Percentiles rank a stretch among this genome's conserved stretches.
These are phyloP conservation scores for Magallana ariakensis DNA, from an alignment of 1,140 invertebrate species.

Conservation along the genomic window DNA sequence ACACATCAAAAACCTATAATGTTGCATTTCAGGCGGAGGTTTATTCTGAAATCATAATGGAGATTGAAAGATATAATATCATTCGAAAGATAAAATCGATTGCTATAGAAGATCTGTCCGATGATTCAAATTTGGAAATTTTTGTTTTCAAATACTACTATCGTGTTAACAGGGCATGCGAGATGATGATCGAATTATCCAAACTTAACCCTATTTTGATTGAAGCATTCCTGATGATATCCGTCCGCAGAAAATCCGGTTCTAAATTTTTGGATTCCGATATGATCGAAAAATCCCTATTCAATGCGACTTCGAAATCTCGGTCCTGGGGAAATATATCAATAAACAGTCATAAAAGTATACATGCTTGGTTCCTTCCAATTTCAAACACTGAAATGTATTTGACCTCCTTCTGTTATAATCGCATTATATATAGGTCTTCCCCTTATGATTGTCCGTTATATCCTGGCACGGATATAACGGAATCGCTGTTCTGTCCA, in stretches of 20 bases:
- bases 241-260: background rate
- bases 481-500: background rate
- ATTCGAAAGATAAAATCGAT: background rate
- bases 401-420: background rate
- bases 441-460: background rate
- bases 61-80: background rate
- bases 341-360: background rate
- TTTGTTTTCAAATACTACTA: background rate
- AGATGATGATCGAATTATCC: background rate
- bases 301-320: background rate
- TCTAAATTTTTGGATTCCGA: background rate
- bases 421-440: background rate
- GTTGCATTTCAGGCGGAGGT: background rate
- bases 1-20: background rate
- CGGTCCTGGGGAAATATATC: background rate
- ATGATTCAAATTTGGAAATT: background rate
- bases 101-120: background rate
- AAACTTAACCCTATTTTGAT: background rate
- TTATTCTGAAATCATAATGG: background rate
- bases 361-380: slow-evolving; percentile 9
- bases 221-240: background rate
- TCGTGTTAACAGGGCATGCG: background rate
- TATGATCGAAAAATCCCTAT: background rate
- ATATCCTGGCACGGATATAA: background rate
- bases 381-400: background rate